Conservation (phyloP, 1,140 invertebrate species). For the Bombus breviceps region DNA sequence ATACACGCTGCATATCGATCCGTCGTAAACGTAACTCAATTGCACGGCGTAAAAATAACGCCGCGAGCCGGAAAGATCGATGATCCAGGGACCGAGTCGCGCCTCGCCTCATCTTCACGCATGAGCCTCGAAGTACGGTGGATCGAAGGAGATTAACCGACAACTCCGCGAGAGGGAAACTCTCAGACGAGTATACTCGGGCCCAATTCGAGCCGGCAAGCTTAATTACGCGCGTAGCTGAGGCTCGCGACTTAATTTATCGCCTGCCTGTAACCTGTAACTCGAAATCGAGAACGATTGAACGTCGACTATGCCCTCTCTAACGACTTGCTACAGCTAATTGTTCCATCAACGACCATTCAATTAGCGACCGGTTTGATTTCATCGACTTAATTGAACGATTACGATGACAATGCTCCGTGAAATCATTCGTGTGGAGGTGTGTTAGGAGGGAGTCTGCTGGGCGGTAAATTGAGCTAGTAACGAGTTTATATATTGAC, state of each 20-base stretch:
- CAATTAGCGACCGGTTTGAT: conserved; percentile 39
- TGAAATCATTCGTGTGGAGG: neutral
- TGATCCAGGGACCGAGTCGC: conserved; percentile 57
- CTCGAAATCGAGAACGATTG: conserved; percentile 58
- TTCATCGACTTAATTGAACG: conserved; percentile 41
- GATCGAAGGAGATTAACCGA: conserved; percentile 65
- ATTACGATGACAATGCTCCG: neutral
- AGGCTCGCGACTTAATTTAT: conserved; percentile 58
- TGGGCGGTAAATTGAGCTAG: neutral
- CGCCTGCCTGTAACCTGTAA: conserved; percentile 32
- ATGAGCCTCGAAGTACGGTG: conserved; percentile 45
- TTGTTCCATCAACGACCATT: conserved; percentile 46
- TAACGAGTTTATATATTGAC: neutral
- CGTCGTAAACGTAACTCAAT: conserved; percentile 58
- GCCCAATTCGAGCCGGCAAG: conserved; percentile 50
- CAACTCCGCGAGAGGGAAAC: conserved; percentile 24
- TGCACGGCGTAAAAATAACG: conserved; percentile 53
- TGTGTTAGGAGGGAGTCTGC: neutral
- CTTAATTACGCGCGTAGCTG: conserved; percentile 60
- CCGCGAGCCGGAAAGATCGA: conserved; percentile 63
- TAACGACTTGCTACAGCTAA: conserved; percentile 46
- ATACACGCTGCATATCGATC: conserved; percentile 36
- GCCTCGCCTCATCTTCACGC: conserved; percentile 57
- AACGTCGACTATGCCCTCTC: conserved; percentile 32
- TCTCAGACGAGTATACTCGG: conserved; percentile 10